Evolutionary conservation across 2,113 vertebrate species (phyloP), one percentile per base, ranked within the genome.

Genomic region (Lycocorax pyrrhopterus): DNA sequence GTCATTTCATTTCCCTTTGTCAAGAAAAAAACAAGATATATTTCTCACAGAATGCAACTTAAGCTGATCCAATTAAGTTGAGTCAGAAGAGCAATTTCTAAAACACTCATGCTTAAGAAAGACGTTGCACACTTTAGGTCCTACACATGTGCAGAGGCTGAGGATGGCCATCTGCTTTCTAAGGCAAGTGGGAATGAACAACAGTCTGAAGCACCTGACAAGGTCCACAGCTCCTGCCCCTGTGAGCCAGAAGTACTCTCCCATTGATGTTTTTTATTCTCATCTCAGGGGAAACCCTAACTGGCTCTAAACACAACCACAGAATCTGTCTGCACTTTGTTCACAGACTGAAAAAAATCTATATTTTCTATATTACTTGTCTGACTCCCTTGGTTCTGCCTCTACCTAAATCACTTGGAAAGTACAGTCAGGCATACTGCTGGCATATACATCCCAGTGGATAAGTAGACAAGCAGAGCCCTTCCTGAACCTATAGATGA

Each of bases 351-450:
- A 64, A 69, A 77, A 62, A 90, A 71, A 53, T 37, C 46, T 52
- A 0, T 46, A 74, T 19, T 68, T 69, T 76, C 12, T 30, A 0
- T 16, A 19, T 51, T 30, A 59, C 23, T 53, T 52, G 5, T 68
- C 35, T 55, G 35, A 58, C 10, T 63, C 18, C 21, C 39, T 43
- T 4, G 0, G 12, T 55, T 63, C 86, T 88, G 35, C 37, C 56
- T 69, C 27, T 20, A 8, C 12, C 23, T 67, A 26, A 32, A 56
- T 60, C 55, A n/a, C 10, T 37, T 41, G 25, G 25, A 72, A 68
- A 1, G 19, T 2, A 44, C 0, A 0, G 13, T 29, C 68, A 84
- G 41, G 10, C 29, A 8, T 3, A 43, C 33, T 12, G 35, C 39
- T 21, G 27, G 20, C 43, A 35, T 4, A 21, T 11, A 30, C 12